Base-by-base conservation (phyloP, 2,797 vertebrate species). In the Lophura swinhoii region DNA sequence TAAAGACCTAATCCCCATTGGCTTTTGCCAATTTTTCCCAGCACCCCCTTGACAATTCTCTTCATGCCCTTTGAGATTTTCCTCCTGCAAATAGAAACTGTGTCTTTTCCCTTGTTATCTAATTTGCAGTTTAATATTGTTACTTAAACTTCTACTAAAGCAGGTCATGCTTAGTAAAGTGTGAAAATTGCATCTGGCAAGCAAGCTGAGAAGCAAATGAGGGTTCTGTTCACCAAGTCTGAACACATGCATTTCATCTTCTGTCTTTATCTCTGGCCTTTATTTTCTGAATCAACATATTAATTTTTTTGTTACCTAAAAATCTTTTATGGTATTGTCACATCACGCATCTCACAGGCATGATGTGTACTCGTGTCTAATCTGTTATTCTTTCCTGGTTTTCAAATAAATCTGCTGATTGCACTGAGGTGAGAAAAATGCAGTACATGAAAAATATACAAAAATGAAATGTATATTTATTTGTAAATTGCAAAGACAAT, bases 121-220 rank as follows among this genome's bases (percentile, higher is more conserved):
- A 86, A 93, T 95, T 95, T 93, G 67, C 70, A 76, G 82, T 68
- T 91, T 88, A 86, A 93, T 88, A 74, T 67, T 76, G 70, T 73
- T 95, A 85, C 70, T 96, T 93, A 92, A 87, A 77, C 1, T 14
- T 86, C 90, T 94, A 69, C 78, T 89, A 87, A 95, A 95, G 73
- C 79, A 94, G 93, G 94, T 94, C 95, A 90, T 94, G 89, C 87
- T 94, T 91, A 92, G 89, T 86, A 81, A 96, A 95, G 93, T 94
- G 94, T 94, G 91, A 87, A 96, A 95, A 93, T 89, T 88, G 48
- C 84, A 91, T 94, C 88, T 96, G 94, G 94, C 96, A 96, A 89
- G 83, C 89, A 94, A 93, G 85, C 89, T 94, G 89, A 87, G 95
- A 89, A 94, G 89, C 84, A 95, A 96, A 96, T 84, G 68, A 95